Percentiles rank a stretch among this genome's conserved stretches.
Conservation (phyloP, 2,113 vertebrate genomes). For the Todiramphus chloris region DNA sequence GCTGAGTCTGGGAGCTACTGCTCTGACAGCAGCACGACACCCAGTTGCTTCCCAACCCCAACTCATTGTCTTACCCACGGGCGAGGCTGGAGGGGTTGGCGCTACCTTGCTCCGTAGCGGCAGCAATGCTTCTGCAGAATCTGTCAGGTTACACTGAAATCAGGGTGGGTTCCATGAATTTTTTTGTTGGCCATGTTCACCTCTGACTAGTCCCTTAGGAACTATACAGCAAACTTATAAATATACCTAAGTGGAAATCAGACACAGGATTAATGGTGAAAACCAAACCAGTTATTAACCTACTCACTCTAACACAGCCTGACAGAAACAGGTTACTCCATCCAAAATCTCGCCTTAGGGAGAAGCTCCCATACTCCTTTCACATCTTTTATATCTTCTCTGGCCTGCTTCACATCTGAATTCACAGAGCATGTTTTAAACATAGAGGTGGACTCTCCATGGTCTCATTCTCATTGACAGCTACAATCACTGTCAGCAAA, state of each 20-base stretch:
- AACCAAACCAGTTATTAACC: not conserved
- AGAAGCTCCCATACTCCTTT: not conserved
- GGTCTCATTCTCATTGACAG: not conserved
- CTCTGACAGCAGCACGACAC: not conserved
- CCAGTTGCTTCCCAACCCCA: not conserved
- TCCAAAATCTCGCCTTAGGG: not conserved
- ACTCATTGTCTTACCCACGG: no score
- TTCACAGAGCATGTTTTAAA: conserved; percentile 1
- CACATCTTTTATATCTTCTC: not conserved
- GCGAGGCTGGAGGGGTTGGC: not conserved
- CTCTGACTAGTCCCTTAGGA: not conserved
- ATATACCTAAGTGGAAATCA: not conserved
- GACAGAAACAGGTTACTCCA: not conserved
- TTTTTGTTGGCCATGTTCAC: not conserved
- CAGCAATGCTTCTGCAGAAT: not conserved
- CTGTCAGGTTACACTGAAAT: not conserved
- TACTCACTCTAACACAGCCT: not conserved
- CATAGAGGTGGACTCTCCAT: not conserved
- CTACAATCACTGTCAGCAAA: conserved; percentile 20
- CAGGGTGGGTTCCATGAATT: not conserved
- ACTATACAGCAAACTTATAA: not conserved
- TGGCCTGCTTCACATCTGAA: not conserved
- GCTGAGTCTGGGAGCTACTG: not conserved
- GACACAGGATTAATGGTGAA: not conserved
- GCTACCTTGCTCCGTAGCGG: not conserved